phyloP scores from a whole-genome alignment of 2,113 vertebrate species.

The Oryzias woworae region DNA sequence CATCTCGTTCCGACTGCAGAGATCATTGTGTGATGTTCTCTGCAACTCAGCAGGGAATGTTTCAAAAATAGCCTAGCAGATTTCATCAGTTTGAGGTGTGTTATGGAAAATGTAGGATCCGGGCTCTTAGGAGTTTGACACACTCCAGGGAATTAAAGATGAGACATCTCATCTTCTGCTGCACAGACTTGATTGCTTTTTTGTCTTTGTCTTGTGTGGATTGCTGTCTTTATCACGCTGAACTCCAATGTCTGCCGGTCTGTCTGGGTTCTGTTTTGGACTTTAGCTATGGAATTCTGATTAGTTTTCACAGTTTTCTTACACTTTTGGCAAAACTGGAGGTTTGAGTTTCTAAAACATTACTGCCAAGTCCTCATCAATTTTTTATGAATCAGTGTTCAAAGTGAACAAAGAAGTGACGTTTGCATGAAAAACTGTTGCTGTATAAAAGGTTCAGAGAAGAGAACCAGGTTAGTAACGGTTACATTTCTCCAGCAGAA shows the following conservation, averaged over 20 bases:
- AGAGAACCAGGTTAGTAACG: too few species aligned
- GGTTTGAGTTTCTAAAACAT: too few species aligned
- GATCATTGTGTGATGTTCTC: background rate
- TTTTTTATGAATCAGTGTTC: too few species aligned
- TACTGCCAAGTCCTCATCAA: too few species aligned
- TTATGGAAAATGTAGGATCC: background rate
- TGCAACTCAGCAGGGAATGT: slow-evolving; percentile 2
- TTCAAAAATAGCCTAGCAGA: slow-evolving; percentile 19
- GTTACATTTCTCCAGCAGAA: too few species aligned
- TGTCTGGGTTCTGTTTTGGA: background rate
- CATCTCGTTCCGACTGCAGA: background rate
- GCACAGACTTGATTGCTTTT: background rate
- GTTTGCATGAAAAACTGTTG: too few species aligned
- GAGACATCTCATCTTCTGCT: background rate
- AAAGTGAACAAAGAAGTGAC: too few species aligned
- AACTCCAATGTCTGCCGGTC: background rate
- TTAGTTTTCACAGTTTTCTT: too few species aligned
- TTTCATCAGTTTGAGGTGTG: slow-evolving; percentile 3
- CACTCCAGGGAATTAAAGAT: background rate
- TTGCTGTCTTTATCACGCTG: background rate
- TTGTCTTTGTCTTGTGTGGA: background rate
- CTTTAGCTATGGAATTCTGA: background rate
- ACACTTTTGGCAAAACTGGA: too few species aligned
- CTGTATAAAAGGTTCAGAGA: too few species aligned
- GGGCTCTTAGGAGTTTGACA: background rate